Evolutionary conservation across 2,113 vertebrate species (phyloP).

Genomic region (Bostrychus sinensis): DNA sequence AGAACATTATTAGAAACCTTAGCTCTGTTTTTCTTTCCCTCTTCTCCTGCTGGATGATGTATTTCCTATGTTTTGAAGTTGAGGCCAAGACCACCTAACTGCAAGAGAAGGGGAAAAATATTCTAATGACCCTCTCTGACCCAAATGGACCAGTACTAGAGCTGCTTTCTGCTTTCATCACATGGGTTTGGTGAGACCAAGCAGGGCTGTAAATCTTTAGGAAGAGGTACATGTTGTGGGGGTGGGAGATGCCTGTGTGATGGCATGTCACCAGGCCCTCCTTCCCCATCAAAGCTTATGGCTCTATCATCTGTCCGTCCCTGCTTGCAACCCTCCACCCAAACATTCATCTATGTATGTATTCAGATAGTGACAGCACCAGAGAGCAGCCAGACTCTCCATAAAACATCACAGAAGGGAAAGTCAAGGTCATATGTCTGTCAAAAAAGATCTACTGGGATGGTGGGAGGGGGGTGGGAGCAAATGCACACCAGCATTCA

Average conservation of each 20-base stretch:
- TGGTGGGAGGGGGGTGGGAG: conserved; percentile 9
- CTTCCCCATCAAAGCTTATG: conserved; percentile 62
- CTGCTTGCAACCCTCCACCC: conserved; percentile 50
- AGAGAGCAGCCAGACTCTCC: conserved; percentile 47
- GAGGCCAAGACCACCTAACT: conserved; percentile 44
- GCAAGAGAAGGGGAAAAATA: conserved; percentile 32
- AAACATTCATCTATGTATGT: conserved; percentile 65
- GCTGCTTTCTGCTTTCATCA: conserved; percentile 6
- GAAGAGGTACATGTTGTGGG: neutral
- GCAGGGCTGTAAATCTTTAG: conserved; percentile 33
- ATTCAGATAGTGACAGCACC: conserved; percentile 63
- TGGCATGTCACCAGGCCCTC: conserved; percentile 48
- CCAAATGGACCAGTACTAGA: neutral
- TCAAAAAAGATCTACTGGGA: conserved; percentile 53
- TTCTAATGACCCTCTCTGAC: conserved; percentile 25
- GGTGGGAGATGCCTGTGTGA: conserved; percentile 29
- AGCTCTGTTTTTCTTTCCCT: conserved; percentile 58
- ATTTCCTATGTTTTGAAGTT: conserved; percentile 49
- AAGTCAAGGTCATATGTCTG: conserved; percentile 68
- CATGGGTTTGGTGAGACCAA: conserved; percentile 2
- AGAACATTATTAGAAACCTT: conserved; percentile 56
- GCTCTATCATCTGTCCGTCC: conserved; percentile 69
- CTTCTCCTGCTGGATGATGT: conserved; percentile 43
- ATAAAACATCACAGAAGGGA: conserved; percentile 56
- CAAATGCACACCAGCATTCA: conserved; percentile 18